phyloP scores from a whole-genome alignment of 2,113 vertebrate species.

The Platichthys stellatus region DNA sequence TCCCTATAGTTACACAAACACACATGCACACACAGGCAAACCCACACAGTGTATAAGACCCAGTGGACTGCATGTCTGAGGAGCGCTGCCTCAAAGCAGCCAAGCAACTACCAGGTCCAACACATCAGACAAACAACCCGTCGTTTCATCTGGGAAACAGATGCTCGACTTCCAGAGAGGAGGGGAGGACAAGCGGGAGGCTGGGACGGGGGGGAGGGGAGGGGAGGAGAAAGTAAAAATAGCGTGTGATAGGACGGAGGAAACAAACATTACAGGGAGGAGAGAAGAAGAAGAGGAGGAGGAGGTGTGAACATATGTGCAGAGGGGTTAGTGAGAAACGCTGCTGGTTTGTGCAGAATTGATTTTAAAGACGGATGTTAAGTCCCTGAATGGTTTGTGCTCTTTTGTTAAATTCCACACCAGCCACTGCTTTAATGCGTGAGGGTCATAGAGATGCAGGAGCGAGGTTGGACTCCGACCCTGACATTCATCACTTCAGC shows the following conservation, averaged over 20 bases:
- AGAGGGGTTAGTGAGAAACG: constrained; percentile 30
- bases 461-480: not conserved
- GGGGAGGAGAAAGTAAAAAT: constrained; percentile 64
- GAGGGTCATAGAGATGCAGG: constrained; percentile 34
- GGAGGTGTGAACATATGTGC: constrained; percentile 40
- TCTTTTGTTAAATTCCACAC: not conserved
- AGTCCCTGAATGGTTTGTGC: constrained; percentile 5
- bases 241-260: constrained; percentile 51
- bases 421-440: constrained; percentile 20
- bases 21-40: not conserved
- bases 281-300: constrained; percentile 7
- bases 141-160: constrained; percentile 72
- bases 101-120: constrained; percentile 42
- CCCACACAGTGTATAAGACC: not conserved
- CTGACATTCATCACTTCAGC: constrained; percentile 30
- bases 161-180: constrained; percentile 33
- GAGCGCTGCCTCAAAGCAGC: constrained; percentile 58
- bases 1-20: not conserved
- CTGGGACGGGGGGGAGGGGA: constrained; percentile 34
- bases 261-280: constrained; percentile 35
- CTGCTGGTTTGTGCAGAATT: constrained; percentile 50
- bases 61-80: constrained; percentile 18
- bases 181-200: constrained; percentile 29
- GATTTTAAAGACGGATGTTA: constrained; percentile 70
- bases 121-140: constrained; percentile 63